A percentile compares a stretch with the other conserved stretches of the same genome.
Conservation (phyloP, 2,113 vertebrate species). For the Todiramphus chloris region DNA sequence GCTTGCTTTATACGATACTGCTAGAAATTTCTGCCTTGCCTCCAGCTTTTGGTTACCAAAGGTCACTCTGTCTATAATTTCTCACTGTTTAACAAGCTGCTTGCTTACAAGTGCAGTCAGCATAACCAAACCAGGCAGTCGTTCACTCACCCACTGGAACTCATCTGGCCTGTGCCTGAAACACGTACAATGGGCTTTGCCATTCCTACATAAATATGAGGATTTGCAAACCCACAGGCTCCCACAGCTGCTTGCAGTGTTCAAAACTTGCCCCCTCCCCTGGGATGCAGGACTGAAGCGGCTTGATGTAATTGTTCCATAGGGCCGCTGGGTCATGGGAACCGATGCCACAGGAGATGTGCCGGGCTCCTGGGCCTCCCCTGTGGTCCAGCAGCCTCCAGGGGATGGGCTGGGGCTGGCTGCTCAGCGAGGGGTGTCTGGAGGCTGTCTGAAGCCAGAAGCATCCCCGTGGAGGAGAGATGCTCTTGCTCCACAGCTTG, state of each 20-base stretch:
- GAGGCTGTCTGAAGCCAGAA: neutral
- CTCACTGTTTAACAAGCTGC: neutral
- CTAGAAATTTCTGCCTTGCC: neutral
- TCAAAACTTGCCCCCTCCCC: slow-evolving; percentile 23
- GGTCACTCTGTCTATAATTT: neutral
- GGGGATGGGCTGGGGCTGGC: neutral
- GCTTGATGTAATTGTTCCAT: slow-evolving; percentile 34
- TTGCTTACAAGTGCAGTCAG: neutral
- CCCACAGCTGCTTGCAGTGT: slow-evolving; percentile 22
- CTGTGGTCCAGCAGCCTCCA: neutral
- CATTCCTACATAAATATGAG: neutral
- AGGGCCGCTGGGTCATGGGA: slow-evolving; percentile 53
- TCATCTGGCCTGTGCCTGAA: neutral
- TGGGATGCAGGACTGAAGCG: slow-evolving; percentile 17
- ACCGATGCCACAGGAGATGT: neutral
- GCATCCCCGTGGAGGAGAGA: neutral
- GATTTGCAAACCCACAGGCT: slow-evolving; percentile 19
- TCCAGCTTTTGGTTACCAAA: neutral
- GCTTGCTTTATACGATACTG: neutral
- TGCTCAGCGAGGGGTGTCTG: neutral
- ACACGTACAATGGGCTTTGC: neutral
- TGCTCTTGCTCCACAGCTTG: neutral
- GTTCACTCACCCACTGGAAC: neutral
- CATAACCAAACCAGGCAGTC: neutral
- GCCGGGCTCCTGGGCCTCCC: neutral